phyloP scores from a whole-genome alignment of 92 coral and sea anemone genomes.

The Scolanthus callimorphus region DNA sequence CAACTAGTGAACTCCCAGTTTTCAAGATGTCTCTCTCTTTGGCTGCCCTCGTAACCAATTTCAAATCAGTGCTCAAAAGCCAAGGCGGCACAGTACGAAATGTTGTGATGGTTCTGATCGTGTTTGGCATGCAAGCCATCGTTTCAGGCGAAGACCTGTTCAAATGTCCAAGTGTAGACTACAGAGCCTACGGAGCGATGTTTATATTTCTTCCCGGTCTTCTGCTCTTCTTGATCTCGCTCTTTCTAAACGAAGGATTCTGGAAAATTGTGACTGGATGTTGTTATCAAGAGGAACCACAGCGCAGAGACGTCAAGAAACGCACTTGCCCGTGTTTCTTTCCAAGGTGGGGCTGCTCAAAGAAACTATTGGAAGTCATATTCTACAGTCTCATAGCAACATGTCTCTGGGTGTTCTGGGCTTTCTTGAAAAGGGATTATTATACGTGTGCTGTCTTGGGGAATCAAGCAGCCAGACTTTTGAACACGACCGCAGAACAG shows the following conservation, averaged over 20 bases:
- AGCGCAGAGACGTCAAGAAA: slow-evolving; percentile 24
- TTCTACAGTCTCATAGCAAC: slow-evolving; percentile 43
- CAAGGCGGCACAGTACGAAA: slow-evolving; percentile 20
- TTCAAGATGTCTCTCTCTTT: slow-evolving; percentile 55
- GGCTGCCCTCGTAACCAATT: slow-evolving; percentile 46
- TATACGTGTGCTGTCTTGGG: slow-evolving; percentile 61
- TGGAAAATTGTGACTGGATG: slow-evolving; percentile 58
- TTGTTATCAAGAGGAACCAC: slow-evolving; percentile 43
- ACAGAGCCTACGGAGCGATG: slow-evolving; percentile 43
- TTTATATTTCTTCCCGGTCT: slow-evolving; percentile 64
- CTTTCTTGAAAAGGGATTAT: slow-evolving; percentile 59
- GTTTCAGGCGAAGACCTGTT: slow-evolving; percentile 16
- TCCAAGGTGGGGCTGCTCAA: slow-evolving; percentile 63
- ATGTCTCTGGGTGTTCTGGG: slow-evolving; percentile 77
- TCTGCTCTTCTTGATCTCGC: slow-evolving; percentile 39
- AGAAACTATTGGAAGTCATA: slow-evolving; percentile 16
- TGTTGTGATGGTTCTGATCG: slow-evolving; percentile 12
- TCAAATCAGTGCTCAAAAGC: slow-evolving; percentile 37
- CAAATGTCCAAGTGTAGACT: slow-evolving; percentile 48
- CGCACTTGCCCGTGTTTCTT: slow-evolving; percentile 43
- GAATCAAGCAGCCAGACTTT: slow-evolving; percentile 17
- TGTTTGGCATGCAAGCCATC: slow-evolving; percentile 29
- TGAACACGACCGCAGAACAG: slow-evolving; percentile 21
- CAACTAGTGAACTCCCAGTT: neutral
- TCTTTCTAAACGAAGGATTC: slow-evolving; percentile 60